Conservation (phyloP, 2,888 invertebrate species). For the Drosophila lacicola region DNA sequence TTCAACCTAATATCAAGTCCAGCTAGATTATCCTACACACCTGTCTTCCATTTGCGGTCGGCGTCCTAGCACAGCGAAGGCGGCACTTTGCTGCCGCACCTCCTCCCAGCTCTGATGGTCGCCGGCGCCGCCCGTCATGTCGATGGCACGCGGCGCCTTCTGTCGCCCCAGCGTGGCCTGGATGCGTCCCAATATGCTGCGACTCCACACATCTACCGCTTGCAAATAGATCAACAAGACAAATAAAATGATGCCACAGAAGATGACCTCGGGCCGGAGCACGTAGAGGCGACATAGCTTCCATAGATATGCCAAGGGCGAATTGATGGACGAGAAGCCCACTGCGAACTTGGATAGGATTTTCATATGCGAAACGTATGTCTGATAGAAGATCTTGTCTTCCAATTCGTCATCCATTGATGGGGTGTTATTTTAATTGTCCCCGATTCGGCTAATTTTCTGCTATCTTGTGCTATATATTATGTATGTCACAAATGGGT, state of each 20-base stretch:
- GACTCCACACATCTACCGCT: constrained; percentile 93
- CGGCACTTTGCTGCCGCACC: constrained; percentile 91
- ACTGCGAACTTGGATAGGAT: constrained; percentile 92
- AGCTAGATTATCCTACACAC: constrained; percentile 63
- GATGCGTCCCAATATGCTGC: constrained; percentile 88
- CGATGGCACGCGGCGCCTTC: constrained; percentile 74
- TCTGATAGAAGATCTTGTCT: constrained; percentile 94
- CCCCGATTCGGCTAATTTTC: constrained; percentile 9
- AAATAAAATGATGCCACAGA: constrained; percentile 90
- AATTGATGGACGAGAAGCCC: constrained; percentile 90
- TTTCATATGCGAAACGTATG: constrained; percentile 94
- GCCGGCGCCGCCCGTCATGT: constrained; percentile 74
- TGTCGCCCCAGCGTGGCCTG: constrained; percentile 83
- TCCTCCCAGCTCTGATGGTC: constrained; percentile 91
- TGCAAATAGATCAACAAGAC: constrained; percentile 92
- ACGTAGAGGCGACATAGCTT: constrained; percentile 91
- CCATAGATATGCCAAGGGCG: constrained; percentile 91
- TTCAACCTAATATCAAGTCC: not conserved
- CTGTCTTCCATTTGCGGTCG: constrained; percentile 97
- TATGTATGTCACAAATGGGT: constrained; percentile 13
- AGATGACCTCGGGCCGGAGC: constrained; percentile 91
- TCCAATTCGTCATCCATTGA: constrained; percentile 96
- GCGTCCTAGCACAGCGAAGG: constrained; percentile 95
- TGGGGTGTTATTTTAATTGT: constrained; percentile 11
- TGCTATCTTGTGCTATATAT: constrained; percentile 10